A percentile compares a stretch with the other conserved stretches of the same genome.
phyloP scores from a whole-genome alignment of 2,888 invertebrate species.

The Clistopyga incitator region DNA sequence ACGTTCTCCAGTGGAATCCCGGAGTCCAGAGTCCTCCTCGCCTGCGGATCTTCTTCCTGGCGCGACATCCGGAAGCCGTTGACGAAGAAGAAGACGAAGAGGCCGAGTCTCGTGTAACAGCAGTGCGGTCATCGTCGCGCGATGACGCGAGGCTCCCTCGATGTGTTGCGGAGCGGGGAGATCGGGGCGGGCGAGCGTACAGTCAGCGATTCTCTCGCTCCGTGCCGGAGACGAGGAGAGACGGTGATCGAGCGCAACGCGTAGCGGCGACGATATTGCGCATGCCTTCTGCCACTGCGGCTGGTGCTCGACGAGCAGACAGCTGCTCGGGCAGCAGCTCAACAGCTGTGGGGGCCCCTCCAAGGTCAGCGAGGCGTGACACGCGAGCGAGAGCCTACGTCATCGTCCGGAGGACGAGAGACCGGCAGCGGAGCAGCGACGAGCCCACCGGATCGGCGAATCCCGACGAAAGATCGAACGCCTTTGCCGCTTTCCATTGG shows the following conservation, averaged over 20 bases:
- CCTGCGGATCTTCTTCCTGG: constrained; percentile 15
- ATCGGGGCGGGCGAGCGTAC: neutral
- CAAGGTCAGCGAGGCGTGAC: constrained; percentile 57
- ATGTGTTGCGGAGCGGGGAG: neutral
- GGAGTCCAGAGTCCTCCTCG: neutral
- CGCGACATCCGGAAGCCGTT: constrained; percentile 43
- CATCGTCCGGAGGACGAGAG: constrained; percentile 69
- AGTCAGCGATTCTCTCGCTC: constrained; percentile 17
- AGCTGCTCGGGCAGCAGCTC: constrained; percentile 36
- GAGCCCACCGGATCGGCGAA: constrained; percentile 77
- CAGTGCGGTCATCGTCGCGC: constrained; percentile 52
- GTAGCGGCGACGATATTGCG: constrained; percentile 30
- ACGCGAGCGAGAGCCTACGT: constrained; percentile 70
- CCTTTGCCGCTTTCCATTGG: constrained; percentile 52
- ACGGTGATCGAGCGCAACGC: neutral
- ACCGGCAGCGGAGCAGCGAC: constrained; percentile 57
- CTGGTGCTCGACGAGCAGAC: constrained; percentile 25
- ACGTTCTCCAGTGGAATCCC: neutral
- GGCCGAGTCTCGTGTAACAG: neutral
- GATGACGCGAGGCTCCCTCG: constrained; percentile 22
- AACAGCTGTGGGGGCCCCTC: constrained; percentile 60
- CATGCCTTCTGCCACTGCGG: constrained; percentile 43
- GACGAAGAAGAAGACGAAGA: neutral
- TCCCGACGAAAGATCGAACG: constrained; percentile 67
- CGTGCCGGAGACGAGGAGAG: neutral